Evolutionary conservation across 1,140 invertebrate species (phyloP), one percentile per base, ranked within the genome.

Genomic region (Calosoma granatense): DNA sequence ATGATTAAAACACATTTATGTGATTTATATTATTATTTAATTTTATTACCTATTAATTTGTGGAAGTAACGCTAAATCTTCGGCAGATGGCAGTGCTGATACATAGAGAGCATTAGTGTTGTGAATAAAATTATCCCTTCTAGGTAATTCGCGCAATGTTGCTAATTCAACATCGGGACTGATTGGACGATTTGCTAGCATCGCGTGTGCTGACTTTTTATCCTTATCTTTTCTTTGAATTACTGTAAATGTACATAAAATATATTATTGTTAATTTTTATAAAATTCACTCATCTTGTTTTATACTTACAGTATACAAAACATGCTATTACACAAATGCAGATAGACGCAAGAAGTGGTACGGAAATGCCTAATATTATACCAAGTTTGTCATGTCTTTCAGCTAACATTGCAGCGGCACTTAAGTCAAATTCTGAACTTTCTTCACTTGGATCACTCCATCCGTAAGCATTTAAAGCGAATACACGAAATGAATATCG

Each of bases 61-160:
- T 0, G 91, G 90, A n/a, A 95, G 70, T 20, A 83, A 72, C 15
- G 83, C 80, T 64, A 92, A 72, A 64, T 87, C 83, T 65, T 83
- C 77, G 1, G 81, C 69, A 0, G 78, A 66, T 22, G 67, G 67
- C 30, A 65, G 60, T 14, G 74, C 72, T 1, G 76, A 73, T 12
- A 80, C 82, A 64, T 95, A 94, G 1, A 94, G 72, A 11, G 87
- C 83, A 69, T 94, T 93, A 6, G 79, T 85, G 20, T 87, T 86
- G 63, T 92, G 88, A 14, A 89, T 78, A 56, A 87, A 85, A 61
- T 81, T 80, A 1, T 81, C 78, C 61, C 81, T 63, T 1, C 83
- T 72, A 1, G 91, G 91, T 12, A 94, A 76, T 69, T 94, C 89
- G 23, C 88, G 77, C n/a, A 95, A 74, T 0, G 87, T 88, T 0